Evolutionary conservation across 2,888 invertebrate genomes (phyloP).

Genomic region (Aleiodes leptofemur): DNA sequence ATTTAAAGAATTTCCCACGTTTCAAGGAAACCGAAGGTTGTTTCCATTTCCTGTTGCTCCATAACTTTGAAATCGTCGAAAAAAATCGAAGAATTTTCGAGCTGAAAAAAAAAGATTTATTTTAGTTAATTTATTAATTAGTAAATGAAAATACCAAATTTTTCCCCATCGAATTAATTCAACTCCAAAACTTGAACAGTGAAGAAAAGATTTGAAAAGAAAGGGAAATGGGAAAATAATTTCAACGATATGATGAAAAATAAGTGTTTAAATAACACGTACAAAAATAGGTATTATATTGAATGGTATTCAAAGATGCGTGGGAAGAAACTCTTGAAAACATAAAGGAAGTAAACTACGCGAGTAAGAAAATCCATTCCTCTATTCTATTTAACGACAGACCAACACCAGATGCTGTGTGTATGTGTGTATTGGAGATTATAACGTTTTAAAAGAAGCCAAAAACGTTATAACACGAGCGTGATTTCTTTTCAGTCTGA

Average conservation of each 20-base stretch:
- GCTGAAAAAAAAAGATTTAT: no score
- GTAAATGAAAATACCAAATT: no score
- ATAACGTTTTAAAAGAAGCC: slow-evolving; percentile 18
- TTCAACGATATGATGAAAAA: slow-evolving; percentile 10
- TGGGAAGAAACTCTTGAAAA: slow-evolving; percentile 27
- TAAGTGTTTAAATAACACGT: slow-evolving; percentile 22
- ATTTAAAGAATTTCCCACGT: no score
- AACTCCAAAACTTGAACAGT: no score
- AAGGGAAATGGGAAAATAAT: not conserved
- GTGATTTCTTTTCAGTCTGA: slow-evolving; percentile 44
- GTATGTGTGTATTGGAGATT: not conserved
- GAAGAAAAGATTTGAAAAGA: not conserved
- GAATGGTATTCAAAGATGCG: slow-evolving; percentile 27
- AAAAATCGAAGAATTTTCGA: no score
- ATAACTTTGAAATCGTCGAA: no score
- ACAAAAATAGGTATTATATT: slow-evolving; percentile 20
- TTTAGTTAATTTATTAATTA: no score
- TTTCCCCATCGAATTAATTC: no score
- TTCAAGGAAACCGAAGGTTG: no score
- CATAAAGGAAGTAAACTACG: slow-evolving; percentile 32
- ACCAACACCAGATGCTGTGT: slow-evolving; percentile 55
- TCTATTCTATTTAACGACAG: slow-evolving; percentile 48
- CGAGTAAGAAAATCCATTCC: slow-evolving; percentile 18
- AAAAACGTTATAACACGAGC: slow-evolving; percentile 14
- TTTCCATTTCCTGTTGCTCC: no score